A percentile compares a stretch with the other conserved stretches of the same genome.
phyloP scores from a whole-genome alignment of 2,113 vertebrate genomes.

The Urocolius indicus region DNA sequence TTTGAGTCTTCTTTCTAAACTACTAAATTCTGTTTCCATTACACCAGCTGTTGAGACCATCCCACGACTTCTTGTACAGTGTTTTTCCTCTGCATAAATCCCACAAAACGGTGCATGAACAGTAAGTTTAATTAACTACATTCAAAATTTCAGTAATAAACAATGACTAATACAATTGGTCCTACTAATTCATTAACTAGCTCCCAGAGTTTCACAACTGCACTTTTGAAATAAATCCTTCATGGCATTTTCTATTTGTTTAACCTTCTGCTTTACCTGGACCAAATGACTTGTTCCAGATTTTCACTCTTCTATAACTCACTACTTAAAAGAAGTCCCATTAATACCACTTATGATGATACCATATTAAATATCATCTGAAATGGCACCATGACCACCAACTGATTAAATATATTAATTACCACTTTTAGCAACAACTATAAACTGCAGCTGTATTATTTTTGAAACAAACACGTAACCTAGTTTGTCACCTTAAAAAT shows the following conservation, averaged over 20 bases:
- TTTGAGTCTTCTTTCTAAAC: not conserved
- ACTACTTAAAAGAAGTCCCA: not conserved
- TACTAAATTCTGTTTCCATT: not conserved
- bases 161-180: not conserved
- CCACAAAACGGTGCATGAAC: not conserved
- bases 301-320: not conserved
- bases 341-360: not conserved
- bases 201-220: not conserved
- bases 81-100: not conserved
- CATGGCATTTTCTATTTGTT: not conserved
- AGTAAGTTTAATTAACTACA: not conserved
- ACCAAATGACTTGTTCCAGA: not conserved
- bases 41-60: not conserved
- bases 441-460: not conserved
- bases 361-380: not conserved
- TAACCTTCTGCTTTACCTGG: not conserved
- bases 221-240: not conserved
- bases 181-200: not conserved
- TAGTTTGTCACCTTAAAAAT: not conserved
- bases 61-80: not conserved
- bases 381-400: not conserved
- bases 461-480: not conserved
- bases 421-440: not conserved
- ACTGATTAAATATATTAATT: not conserved
- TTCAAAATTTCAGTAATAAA: not conserved